These are phyloP conservation scores for Calameuta filiformis DNA, from an alignment of 2,888 invertebrate genomes.

Conservation along the genomic window DNA sequence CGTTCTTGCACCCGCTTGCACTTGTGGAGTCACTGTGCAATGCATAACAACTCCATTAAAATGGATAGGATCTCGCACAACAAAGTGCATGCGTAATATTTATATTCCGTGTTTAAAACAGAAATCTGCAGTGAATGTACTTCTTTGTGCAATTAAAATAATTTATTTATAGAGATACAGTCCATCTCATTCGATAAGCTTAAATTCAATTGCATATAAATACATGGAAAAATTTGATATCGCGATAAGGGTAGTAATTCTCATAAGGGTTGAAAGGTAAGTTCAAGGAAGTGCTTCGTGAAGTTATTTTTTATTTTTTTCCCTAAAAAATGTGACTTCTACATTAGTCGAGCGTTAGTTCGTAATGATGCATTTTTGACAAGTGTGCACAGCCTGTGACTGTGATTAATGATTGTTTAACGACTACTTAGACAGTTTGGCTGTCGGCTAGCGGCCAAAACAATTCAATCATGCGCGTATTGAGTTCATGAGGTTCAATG, in stretches of 20 bases:
- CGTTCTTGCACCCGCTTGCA: not conserved
- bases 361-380: not conserved
- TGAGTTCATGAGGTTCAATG: not conserved
- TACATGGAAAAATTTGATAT: not conserved
- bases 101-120: not conserved
- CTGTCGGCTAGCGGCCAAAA: conserved; percentile 46
- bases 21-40: not conserved
- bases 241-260: not conserved
- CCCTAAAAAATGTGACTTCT: not conserved
- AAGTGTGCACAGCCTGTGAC: conserved; percentile 21
- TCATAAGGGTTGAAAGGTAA: not conserved
- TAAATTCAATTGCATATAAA: not conserved
- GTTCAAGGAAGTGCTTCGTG: not conserved
- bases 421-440: conserved; percentile 51
- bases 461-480: conserved; percentile 39
- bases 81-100: not conserved
- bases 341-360: not conserved
- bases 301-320: not conserved
- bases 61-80: not conserved
- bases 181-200: not conserved
- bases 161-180: not conserved
- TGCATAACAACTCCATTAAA: not conserved
- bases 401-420: conserved; percentile 59
- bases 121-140: not conserved
- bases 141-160: not conserved